Percentiles rank a stretch among this genome's conserved stretches.
Conservation (phyloP, 1,140 invertebrate genomes). For the Drosophila chauvacae region DNA sequence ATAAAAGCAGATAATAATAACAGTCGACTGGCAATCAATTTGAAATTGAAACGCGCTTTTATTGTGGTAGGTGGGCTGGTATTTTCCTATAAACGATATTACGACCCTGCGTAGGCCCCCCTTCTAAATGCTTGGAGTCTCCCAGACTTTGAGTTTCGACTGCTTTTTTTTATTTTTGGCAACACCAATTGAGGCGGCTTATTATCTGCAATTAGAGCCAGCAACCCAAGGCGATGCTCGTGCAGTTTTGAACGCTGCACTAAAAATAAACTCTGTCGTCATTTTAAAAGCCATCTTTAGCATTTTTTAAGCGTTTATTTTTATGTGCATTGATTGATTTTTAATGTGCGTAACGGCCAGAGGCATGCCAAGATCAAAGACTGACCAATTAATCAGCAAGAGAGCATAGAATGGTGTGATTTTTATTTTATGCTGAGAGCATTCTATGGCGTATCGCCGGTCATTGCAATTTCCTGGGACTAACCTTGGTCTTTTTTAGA, state of each 20-base stretch:
- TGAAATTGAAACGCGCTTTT: constrained; percentile 80
- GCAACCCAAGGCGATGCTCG: constrained; percentile 64
- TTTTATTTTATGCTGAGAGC: constrained; percentile 19
- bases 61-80: constrained; percentile 58
- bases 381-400: constrained; percentile 30
- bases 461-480: background rate
- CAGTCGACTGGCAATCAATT: constrained; percentile 77
- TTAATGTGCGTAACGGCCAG: constrained; percentile 62
- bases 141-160: constrained; percentile 3
- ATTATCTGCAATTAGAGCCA: constrained; percentile 73
- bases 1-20: constrained; percentile 72
- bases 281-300: constrained; percentile 45
- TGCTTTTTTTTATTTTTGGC: constrained; percentile 39
- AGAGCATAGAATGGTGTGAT: constrained; percentile 2
- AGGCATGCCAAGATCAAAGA: constrained; percentile 42
- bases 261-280: constrained; percentile 65
- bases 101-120: constrained; percentile 63
- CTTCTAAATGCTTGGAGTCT: constrained; percentile 13
- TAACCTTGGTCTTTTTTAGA: background rate
- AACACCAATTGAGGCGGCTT: constrained; percentile 66
- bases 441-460: constrained; percentile 55
- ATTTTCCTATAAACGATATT: constrained; percentile 44
- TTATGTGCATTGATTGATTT: constrained; percentile 65
- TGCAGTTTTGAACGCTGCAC: constrained; percentile 31
- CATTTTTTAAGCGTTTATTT: constrained; percentile 18